These are phyloP conservation scores for Leguminivora glycinivorella DNA, from an alignment of 1,140 invertebrate genomes.

Conservation along the genomic window DNA sequence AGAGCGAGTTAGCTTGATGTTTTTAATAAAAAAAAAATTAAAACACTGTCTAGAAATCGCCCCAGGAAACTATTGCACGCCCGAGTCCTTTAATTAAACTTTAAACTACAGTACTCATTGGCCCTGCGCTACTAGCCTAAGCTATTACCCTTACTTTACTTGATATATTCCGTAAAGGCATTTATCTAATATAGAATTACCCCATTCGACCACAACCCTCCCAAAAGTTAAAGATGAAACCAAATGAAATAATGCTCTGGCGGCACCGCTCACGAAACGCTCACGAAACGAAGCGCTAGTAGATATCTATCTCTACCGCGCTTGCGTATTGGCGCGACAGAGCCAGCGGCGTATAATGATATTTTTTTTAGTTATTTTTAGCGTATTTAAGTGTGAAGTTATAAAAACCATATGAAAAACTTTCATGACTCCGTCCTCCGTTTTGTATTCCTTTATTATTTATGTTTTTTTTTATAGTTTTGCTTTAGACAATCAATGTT, in stretches of 20 bases:
- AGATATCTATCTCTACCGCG: too few species aligned
- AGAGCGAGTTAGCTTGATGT: too few species aligned
- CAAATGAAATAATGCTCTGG: too few species aligned
- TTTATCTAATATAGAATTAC: background rate
- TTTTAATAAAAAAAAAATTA: too few species aligned
- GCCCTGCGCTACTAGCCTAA: conserved; percentile 36
- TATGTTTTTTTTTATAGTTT: background rate
- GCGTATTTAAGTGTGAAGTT: too few species aligned
- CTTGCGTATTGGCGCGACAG: too few species aligned
- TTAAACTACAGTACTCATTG: conserved; percentile 36
- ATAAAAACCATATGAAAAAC: too few species aligned
- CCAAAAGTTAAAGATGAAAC: background rate
- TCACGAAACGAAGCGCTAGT: too few species aligned
- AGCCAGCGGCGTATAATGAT: too few species aligned
- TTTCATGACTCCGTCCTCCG: too few species aligned
- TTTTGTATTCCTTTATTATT: too few species aligned
- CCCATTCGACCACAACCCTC: background rate
- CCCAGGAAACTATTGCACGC: background rate
- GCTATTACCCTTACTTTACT: background rate
- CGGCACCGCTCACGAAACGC: background rate
- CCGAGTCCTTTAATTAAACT: conserved; percentile 23
- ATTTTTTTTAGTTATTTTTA: too few species aligned
- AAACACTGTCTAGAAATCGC: conserved; percentile 20
- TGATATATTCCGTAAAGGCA: conserved; percentile 22
- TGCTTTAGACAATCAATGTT: background rate